Evolutionary conservation across 2,888 invertebrate species (phyloP).

Genomic region (Synergus umbraculus): DNA sequence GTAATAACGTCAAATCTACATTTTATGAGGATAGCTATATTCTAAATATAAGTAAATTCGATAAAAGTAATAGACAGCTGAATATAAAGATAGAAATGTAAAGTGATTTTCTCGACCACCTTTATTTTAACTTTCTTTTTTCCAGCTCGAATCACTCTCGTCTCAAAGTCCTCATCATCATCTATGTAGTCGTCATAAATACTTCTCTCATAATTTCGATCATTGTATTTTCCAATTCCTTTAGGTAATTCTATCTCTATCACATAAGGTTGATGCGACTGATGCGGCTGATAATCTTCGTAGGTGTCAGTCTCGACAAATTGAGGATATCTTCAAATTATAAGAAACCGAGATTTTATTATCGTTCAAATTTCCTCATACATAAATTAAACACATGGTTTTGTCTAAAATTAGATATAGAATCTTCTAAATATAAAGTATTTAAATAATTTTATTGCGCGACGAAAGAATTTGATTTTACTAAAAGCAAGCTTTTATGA

Average conservation of each 20-base stretch:
- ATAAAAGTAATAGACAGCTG: background rate
- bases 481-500: background rate
- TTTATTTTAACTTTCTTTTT: slow-evolving; percentile 59
- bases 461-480: background rate
- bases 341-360: background rate
- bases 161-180: slow-evolving; percentile 50
- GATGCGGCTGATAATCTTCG: slow-evolving; percentile 45
- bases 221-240: slow-evolving; percentile 46
- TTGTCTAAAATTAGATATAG: too few relatives aligned
- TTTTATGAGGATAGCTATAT: background rate
- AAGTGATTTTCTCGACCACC: slow-evolving; percentile 45
- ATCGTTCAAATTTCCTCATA: background rate
- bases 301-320: slow-evolving; percentile 36
- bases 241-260: slow-evolving; percentile 68
- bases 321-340: slow-evolving; percentile 50
- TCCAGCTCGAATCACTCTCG: slow-evolving; percentile 53
- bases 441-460: background rate
- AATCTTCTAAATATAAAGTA: too few relatives aligned
- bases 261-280: slow-evolving; percentile 57
- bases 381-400: background rate
- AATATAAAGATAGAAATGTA: background rate
- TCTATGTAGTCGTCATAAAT: slow-evolving; percentile 52
- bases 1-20: background rate
- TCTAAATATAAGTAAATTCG: background rate
- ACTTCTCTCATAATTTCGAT: slow-evolving; percentile 51